Base-by-base conservation (phyloP, 2,113 vertebrate species). In the Oncorhynchus keta region DNA sequence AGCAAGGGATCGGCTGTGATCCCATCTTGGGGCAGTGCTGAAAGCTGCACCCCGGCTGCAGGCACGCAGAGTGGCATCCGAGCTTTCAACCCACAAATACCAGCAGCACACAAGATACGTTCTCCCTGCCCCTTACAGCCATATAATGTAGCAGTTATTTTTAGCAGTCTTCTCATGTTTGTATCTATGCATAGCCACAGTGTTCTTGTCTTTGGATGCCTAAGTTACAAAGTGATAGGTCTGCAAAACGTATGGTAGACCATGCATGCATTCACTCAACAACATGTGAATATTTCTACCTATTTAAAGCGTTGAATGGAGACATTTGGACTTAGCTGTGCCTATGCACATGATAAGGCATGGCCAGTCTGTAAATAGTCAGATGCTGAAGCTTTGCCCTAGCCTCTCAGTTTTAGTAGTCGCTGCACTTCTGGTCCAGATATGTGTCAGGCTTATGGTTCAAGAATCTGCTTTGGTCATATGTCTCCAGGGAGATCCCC, bases 11-110 rank as follows among this genome's bases (percentile, higher is more conserved):
- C 86, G 85, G 90, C 86, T 8, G 68, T 86, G 39, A 73, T 88
- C 84, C 79, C 79, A 90, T 92, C 90, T 81, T 49, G n/a, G 67
- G 78, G 76, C 12, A 30, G 62, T 89, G 91, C 88, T 92, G 87
- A 80, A 80, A 84, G 86, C 81, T 62, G 83, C 55, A 5, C 55
- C 64, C 77, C 6, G 55, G 55, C 55, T 57, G 20, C 16, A 57
- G 62, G 76, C 66, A 45, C 70, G 80, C 74, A 79, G 59, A 80
- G 59, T 62, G 59, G 59, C 59, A 62, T 55, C 12, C 5, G 51
- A 55, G n/a, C 59, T 24, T 62, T 22, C 59, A 62, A 62, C n/a
- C n/a, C n/a, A 22, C 51, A 62, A 62, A 62, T 22, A 24, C 59
- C 59, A 62, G 59, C 18, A 24, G 59, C 59, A 62, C 59, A 62